Evolutionary conservation across 2,888 invertebrate genomes (phyloP).

Genomic region (Eulithis testata): DNA sequence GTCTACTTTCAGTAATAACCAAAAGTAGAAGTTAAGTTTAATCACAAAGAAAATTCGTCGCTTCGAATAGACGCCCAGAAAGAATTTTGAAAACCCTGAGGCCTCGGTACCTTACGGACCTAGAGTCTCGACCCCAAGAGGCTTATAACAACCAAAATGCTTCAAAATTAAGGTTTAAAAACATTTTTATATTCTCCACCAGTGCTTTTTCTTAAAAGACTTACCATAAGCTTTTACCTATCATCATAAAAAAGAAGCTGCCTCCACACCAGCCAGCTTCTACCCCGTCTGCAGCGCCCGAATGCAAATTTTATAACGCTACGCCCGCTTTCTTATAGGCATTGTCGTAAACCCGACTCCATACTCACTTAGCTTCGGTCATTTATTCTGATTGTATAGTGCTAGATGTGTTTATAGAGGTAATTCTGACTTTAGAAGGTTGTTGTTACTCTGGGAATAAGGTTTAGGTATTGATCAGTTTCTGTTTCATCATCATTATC

Average conservation of each 20-base stretch:
- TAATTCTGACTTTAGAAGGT: constrained; percentile 22
- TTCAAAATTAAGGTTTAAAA: too few relatives aligned
- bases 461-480: too few relatives aligned
- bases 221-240: neutral
- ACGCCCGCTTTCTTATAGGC: constrained; percentile 79
- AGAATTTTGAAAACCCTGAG: too few relatives aligned
- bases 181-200: too few relatives aligned
- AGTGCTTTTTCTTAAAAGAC: neutral
- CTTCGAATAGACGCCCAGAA: too few relatives aligned
- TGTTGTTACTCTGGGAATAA: neutral
- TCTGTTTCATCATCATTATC: too few relatives aligned
- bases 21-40: too few relatives aligned
- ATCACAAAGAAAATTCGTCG: too few relatives aligned
- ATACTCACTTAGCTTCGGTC: constrained; percentile 71
- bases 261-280: constrained; percentile 55
- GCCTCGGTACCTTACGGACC: too few relatives aligned
- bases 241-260: constrained; percentile 44
- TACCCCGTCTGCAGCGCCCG: constrained; percentile 46
- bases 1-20: too few relatives aligned
- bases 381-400: constrained; percentile 71
- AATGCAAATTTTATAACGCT: constrained; percentile 81
- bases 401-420: constrained; percentile 18
- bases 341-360: constrained; percentile 59
- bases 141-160: too few relatives aligned
- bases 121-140: too few relatives aligned